Evolutionary conservation across 2,113 vertebrate species (phyloP).

Genomic region (Tachuris rubrigastra): DNA sequence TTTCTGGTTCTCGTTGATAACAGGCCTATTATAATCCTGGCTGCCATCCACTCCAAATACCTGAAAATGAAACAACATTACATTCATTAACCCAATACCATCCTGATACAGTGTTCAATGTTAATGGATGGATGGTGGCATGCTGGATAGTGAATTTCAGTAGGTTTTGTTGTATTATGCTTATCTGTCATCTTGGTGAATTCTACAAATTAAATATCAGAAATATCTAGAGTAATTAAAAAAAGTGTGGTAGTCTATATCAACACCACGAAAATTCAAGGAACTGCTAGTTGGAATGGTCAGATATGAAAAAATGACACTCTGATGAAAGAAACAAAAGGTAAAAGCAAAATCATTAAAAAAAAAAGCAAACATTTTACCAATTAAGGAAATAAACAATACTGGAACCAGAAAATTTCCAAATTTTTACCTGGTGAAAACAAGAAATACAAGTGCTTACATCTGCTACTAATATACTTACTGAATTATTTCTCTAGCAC

Average conservation of each 20-base stretch:
- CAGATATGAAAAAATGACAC: slow-evolving; percentile 34
- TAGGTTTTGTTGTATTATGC: not conserved
- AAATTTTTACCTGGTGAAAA: not conserved
- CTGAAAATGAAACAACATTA: slow-evolving; percentile 80
- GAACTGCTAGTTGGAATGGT: slow-evolving; percentile 21
- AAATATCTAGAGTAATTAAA: not conserved
- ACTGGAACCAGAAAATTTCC: not conserved
- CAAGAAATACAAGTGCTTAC: not conserved
- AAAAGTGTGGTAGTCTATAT: not conserved
- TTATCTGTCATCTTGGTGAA: not conserved
- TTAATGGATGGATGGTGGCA: slow-evolving; percentile 58
- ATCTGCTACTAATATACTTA: not conserved
- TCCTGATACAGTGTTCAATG: slow-evolving; percentile 28
- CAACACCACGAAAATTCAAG: not conserved
- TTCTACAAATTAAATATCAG: not conserved
- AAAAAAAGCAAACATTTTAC: not conserved
- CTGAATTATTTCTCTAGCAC: not conserved
- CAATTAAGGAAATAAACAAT: not conserved
- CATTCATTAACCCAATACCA: slow-evolving; percentile 68
- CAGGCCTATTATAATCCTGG: slow-evolving; percentile 84
- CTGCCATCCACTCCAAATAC: slow-evolving; percentile 93
- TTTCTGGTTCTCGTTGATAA: slow-evolving; percentile 79
- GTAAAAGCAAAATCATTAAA: not conserved
- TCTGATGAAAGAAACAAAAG: not conserved
- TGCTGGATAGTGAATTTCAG: slow-evolving; percentile 33